Percentiles rank a stretch among this genome's conserved stretches.
These are phyloP conservation scores for Diuraphis noxia DNA, from an alignment of 1,140 invertebrate genomes.

Conservation along the genomic window DNA sequence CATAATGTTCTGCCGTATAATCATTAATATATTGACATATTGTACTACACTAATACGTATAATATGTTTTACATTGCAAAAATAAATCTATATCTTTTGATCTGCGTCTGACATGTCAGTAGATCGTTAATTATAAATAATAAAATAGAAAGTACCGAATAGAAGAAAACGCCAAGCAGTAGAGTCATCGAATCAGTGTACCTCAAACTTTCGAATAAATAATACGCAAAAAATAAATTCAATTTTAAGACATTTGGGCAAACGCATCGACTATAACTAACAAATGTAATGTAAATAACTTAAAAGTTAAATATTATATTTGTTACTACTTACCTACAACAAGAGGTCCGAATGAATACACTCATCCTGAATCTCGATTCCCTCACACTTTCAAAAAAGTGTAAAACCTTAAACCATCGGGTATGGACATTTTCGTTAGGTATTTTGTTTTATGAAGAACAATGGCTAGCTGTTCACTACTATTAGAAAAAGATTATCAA, in stretches of 20 bases:
- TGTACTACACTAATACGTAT: neutral
- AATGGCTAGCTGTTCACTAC: no score
- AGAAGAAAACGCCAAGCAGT: neutral
- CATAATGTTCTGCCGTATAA: neutral
- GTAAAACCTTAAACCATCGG: no score
- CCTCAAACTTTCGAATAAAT: neutral
- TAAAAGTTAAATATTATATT: no score
- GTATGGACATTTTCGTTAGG: no score
- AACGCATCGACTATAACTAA: no score
- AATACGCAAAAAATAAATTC: neutral
- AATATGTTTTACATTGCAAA: neutral
- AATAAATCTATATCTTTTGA: neutral
- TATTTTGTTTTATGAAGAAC: no score
- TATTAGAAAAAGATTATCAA: no score
- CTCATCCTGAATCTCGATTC: no score
- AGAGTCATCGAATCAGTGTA: neutral
- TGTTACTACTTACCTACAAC: no score
- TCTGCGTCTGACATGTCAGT: neutral
- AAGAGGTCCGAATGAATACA: no score
- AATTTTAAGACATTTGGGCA: neutral
- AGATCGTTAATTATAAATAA: constrained; percentile 3
- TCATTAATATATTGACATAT: neutral
- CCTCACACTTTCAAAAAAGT: no score
- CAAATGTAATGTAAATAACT: no score
- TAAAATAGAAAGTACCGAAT: neutral